Base-by-base conservation (phyloP, 2,888 invertebrate species). In the Alsophila aescularia region DNA sequence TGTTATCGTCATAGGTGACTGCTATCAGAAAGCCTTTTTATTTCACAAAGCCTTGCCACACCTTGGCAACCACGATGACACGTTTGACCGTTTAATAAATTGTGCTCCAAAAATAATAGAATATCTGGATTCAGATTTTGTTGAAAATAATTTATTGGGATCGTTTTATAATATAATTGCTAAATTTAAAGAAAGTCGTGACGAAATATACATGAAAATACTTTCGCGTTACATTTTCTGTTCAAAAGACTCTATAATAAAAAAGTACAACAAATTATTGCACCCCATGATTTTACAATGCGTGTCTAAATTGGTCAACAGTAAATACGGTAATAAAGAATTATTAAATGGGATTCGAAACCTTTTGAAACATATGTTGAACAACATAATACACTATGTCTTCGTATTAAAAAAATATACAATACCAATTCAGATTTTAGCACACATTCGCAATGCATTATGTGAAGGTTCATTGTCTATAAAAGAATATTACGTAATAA, bases 81-180 rank as follows among this genome's bases (percentile, higher is more conserved):
- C 18, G 12, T 31, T 48, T 0, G 34, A 27, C 3, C 2, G 2
- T 27, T 9, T 50, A 2, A 5, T 37, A 24, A 10, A 13, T 0
- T n/a, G 35, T 24, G 32, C 53, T 16, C 8, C 18, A 32, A 29
- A 42, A 12, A 8, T 42, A 0, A 49, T 54, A 27, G 43, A 39
- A 54, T 39, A 49, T 47, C 43, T 54, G 43, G 34, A 54, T 8
- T 10, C 7, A 0, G 32, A 54, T 3, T 54, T 54, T 24, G 48
- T 54, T 15, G 54, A 54, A 53, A 37, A 34, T 4, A 31, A 31
- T 1, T n/a, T 54, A 27, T 10, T 49, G n/a, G 16, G 0, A 13
- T 32, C 47, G 8, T 10, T 43, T 16, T 14, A 34, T n/a, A 12
- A 35, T 8, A 15, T 10, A 9, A 21, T 40, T 18, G 6, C 18